Evolutionary conservation across 2,888 invertebrate genomes (phyloP), one percentile per base, ranked within the genome.

Genomic region (Phytoseiulus persimilis): DNA sequence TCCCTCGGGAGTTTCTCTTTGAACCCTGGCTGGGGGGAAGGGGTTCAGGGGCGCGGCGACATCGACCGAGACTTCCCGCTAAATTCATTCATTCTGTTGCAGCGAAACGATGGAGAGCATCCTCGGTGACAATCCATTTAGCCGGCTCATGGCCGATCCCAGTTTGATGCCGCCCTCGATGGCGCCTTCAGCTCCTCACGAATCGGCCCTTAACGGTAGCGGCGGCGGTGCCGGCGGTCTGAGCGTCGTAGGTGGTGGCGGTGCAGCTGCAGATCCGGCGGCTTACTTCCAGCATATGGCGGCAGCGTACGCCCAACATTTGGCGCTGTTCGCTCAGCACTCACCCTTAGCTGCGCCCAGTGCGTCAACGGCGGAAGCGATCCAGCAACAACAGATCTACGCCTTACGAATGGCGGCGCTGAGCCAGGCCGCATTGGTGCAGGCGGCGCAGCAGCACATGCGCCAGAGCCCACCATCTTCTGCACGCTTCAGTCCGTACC

Each of bases 21-120:
- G 39, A 39, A 39, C 9, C 9, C 39, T 9, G 39, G 5, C 9
- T 39, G 5, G 3, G 5, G 39, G 39, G 39, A 39, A 39, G 5
- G 39, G 9, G 9, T 6, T 65, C 65, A 46, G 14, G 46, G 46
- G 46, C 9, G 14, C 9, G 46, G 46, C 46, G 14, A 46, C 9
- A 87, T 23, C 39, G 11, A 87, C 87, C 23, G 31, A 87, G 23
- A 23, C n/a, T 84, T 14, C 18, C 31, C 31, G 33, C 45, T 84
- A 84, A 32, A 84, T 32, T 84, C 32, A 32, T 87, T 33, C 90
- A 87, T 90, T 90, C 90, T 91, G 90, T 91, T 93, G 91, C 95
- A 96, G 96, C 93, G 96, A 96, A 92, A 95, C 95, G 83, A 95
- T 96, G 95, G 96, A 96, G 93, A 93, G 95, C 92, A 94, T 96